phyloP scores from a whole-genome alignment of 2,888 invertebrate genomes.

The Idaea straminata region DNA sequence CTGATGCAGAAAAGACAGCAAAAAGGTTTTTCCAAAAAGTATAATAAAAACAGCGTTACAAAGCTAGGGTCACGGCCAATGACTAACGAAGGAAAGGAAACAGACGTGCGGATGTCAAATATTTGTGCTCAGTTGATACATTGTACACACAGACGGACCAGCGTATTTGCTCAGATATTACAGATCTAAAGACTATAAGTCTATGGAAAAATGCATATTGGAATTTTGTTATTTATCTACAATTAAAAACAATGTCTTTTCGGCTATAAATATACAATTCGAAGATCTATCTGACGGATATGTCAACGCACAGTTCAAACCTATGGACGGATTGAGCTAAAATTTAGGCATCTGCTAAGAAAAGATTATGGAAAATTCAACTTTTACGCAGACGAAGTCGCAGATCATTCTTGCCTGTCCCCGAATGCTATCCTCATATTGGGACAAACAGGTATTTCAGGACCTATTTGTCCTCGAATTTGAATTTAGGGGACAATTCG shows the following conservation, averaged over 20 bases:
- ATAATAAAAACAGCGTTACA: not conserved
- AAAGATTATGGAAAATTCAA: too few species aligned
- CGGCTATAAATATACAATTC: too few species aligned
- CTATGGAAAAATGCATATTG: not conserved
- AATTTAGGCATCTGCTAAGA: not conserved
- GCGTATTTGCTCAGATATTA: conserved; percentile 17
- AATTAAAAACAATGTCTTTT: too few species aligned
- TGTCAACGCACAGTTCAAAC: too few species aligned
- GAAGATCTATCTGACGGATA: too few species aligned
- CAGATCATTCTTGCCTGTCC: too few species aligned
- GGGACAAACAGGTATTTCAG: too few species aligned
- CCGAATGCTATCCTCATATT: too few species aligned
- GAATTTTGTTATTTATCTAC: not conserved
- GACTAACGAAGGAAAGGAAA: conserved; percentile 60
- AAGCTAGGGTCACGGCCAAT: conserved; percentile 21
- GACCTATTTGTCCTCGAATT: not conserved
- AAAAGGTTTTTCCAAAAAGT: not conserved
- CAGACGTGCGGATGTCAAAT: conserved; percentile 65
- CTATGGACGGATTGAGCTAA: too few species aligned
- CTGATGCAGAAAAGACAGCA: not conserved
- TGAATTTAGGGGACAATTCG: not conserved
- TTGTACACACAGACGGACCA: conserved; percentile 27
- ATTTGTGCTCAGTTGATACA: conserved; percentile 41
- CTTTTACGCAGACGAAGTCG: too few species aligned
- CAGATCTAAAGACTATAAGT: conserved; percentile 19